phyloP scores from a whole-genome alignment of 2,888 invertebrate species.

The Drosophila tanythrix region DNA sequence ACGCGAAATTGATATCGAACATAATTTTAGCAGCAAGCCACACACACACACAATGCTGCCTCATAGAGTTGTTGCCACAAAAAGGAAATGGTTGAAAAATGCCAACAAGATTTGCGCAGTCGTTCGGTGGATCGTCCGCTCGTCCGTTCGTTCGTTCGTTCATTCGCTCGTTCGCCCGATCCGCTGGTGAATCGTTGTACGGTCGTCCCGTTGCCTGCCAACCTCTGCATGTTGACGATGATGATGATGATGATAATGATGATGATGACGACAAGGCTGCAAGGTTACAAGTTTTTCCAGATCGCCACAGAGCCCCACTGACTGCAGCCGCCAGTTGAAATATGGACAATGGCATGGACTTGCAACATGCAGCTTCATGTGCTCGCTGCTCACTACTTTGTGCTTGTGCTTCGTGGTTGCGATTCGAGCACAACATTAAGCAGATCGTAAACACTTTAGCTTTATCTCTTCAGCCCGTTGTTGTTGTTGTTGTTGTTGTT shows the following conservation, averaged over 20 bases:
- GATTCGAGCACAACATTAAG: conserved; percentile 62
- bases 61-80: conserved; percentile 45
- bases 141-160: conserved; percentile 20
- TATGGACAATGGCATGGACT: conserved; percentile 38
- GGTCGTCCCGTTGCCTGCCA: conserved; percentile 35
- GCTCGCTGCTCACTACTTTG: conserved; percentile 1
- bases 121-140: conserved; percentile 38
- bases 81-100: conserved; percentile 76
- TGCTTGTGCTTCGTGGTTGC: conserved; percentile 14
- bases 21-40: conserved; percentile 70
- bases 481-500: conserved; percentile 19
- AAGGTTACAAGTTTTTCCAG: conserved; percentile 80
- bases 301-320: conserved; percentile 61
- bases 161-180: conserved; percentile 9
- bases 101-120: conserved; percentile 76
- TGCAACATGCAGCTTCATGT: conserved; percentile 22
- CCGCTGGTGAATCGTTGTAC: not conserved
- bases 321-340: conserved; percentile 42
- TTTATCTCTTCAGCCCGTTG: conserved; percentile 57
- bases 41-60: conserved; percentile 23
- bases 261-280: conserved; percentile 73
- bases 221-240: conserved; percentile 33
- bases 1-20: conserved; percentile 81
- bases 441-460: conserved; percentile 76
- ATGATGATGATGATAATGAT: conserved; percentile 5